phyloP scores from a whole-genome alignment of 1,140 invertebrate genomes.

The Thaumetopoea pityocampa region DNA sequence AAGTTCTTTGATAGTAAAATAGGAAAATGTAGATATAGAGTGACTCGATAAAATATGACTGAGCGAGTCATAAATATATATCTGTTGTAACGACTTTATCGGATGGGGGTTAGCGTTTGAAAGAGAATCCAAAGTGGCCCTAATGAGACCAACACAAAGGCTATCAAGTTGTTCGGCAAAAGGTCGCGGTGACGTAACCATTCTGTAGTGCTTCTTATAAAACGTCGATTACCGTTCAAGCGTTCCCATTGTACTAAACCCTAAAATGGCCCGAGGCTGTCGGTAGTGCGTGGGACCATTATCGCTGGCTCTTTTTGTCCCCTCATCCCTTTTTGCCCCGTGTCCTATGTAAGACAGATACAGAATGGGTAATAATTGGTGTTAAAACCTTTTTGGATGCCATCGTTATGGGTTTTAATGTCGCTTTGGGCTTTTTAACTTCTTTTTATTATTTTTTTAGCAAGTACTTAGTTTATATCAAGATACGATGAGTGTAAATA shows the following conservation, averaged over 20 bases:
- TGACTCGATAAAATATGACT: constrained; percentile 3
- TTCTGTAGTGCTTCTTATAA: constrained; percentile 30
- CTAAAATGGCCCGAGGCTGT: constrained; percentile 31
- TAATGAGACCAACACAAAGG: constrained; percentile 32
- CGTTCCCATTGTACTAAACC: constrained; percentile 35
- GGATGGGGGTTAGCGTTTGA: constrained; percentile 18
- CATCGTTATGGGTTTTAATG: constrained; percentile 20
- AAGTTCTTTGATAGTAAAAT: background rate
- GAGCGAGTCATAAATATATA: constrained; percentile 8
- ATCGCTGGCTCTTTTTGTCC: constrained; percentile 39
- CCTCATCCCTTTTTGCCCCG: constrained; percentile 33
- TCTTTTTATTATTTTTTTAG: constrained; percentile 9
- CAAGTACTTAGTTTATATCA: constrained; percentile 15
- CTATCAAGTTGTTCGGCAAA: constrained; percentile 21
- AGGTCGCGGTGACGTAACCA: constrained; percentile 20
- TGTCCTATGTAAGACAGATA: constrained; percentile 45
- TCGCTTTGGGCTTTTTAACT: constrained; percentile 10
- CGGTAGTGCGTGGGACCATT: constrained; percentile 37
- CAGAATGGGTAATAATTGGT: constrained; percentile 48
- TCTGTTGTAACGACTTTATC: constrained; percentile 17
- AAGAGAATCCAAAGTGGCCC: constrained; percentile 28
- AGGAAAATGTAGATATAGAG: constrained; percentile 1
- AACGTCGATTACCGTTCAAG: constrained; percentile 38
- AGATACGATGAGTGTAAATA: constrained; percentile 1
- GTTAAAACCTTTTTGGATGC: constrained; percentile 35